These are phyloP conservation scores for Yponomeuta malinellus DNA, from an alignment of 2,888 invertebrate species.

Conservation along the genomic window DNA sequence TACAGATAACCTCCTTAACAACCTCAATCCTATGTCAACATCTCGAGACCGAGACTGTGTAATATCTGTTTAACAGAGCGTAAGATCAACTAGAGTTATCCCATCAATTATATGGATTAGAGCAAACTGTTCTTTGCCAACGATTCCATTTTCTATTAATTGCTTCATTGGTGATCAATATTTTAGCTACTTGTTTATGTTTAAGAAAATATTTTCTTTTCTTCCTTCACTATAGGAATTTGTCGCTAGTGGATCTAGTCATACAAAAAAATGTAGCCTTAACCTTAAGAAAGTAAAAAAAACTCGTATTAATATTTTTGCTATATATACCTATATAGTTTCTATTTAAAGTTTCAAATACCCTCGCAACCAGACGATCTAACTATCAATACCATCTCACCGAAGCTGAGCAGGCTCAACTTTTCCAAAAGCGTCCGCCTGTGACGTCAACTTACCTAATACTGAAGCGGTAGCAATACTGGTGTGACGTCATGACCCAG, in stretches of 20 bases:
- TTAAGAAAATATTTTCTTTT: not conserved
- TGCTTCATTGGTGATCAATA: not conserved
- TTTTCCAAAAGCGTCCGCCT: not conserved
- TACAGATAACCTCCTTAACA: slow-evolving; percentile 58
- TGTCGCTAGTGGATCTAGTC: too few relatives aligned
- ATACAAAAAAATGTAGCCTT: too few relatives aligned
- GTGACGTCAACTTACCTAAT: not conserved
- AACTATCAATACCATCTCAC: not conserved
- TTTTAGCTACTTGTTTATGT: not conserved
- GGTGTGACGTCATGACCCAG: slow-evolving; percentile 6
- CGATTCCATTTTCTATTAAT: not conserved
- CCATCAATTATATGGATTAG: slow-evolving; percentile 13
- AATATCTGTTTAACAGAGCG: slow-evolving; percentile 30
- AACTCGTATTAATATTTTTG: too few relatives aligned
- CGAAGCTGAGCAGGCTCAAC: not conserved
- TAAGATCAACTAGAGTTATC: slow-evolving; percentile 28
- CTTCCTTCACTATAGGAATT: too few relatives aligned
- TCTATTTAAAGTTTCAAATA: not conserved
- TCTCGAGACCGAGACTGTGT: slow-evolving; percentile 40
- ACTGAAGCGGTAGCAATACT: not conserved
- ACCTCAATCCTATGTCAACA: slow-evolving; percentile 64
- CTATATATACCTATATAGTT: not conserved
- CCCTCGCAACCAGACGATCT: not conserved
- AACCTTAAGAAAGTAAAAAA: too few relatives aligned
- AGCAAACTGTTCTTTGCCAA: slow-evolving; percentile 5